phyloP scores from a whole-genome alignment of 2,888 invertebrate genomes.

The Diachrysia chrysitis region DNA sequence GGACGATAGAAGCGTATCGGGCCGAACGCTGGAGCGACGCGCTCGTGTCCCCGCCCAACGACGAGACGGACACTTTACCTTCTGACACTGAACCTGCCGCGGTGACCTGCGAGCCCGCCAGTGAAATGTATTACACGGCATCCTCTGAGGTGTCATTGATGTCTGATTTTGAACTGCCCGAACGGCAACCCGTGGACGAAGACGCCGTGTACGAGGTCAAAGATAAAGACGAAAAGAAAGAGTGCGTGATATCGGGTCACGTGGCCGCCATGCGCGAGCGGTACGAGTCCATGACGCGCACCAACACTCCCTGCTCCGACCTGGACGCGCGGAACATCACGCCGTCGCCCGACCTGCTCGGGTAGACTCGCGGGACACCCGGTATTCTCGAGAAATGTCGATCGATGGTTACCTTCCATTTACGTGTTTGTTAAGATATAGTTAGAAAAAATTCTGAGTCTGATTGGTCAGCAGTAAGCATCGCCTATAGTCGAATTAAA shows the following conservation, averaged over 20 bases:
- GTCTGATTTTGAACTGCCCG: conserved; percentile 75
- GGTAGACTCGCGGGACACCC: conserved; percentile 46
- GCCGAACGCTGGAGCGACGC: conserved; percentile 73
- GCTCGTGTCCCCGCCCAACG: conserved; percentile 66
- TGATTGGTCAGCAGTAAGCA: neutral
- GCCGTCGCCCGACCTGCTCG: conserved; percentile 77
- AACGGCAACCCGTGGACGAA: conserved; percentile 53
- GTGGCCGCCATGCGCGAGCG: conserved; percentile 87
- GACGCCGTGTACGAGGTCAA: conserved; percentile 58
- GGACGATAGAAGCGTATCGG: conserved; percentile 63
- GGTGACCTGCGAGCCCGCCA: conserved; percentile 67
- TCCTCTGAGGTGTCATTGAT: conserved; percentile 81
- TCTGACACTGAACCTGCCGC: conserved; percentile 68
- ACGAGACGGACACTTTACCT: conserved; percentile 60
- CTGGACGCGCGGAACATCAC: conserved; percentile 76
- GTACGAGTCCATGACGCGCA: conserved; percentile 86
- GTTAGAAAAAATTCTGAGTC: neutral
- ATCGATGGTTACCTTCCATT: neutral
- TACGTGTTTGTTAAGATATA: neutral
- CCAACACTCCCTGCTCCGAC: conserved; percentile 82
- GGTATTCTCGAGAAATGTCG: neutral
- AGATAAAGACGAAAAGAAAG: conserved; percentile 67
- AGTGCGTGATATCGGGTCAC: conserved; percentile 82
- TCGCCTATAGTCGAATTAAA: neutral
- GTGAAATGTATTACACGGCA: conserved; percentile 84